Conservation (phyloP, 1,140 invertebrate species). For the Zaprionus gabonicus region DNA sequence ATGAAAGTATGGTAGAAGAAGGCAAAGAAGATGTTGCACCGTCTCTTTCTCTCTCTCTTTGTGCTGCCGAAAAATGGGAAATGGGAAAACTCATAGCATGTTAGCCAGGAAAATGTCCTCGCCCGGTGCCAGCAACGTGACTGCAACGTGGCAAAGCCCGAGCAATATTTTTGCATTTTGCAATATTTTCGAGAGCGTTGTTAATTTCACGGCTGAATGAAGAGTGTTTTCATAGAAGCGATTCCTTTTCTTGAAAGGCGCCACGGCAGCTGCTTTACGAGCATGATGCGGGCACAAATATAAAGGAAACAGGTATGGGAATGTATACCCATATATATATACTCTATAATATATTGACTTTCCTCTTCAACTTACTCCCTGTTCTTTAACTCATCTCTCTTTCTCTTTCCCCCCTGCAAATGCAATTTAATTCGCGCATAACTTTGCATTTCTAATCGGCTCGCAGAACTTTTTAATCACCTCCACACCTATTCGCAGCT, state of each 20-base stretch:
- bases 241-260: slow-evolving; percentile 47
- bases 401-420: slow-evolving; percentile 15
- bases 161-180: slow-evolving; percentile 78
- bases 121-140: slow-evolving; percentile 24
- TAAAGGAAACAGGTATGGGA: neutral
- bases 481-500: slow-evolving; percentile 57
- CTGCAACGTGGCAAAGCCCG: slow-evolving; percentile 30
- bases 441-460: slow-evolving; percentile 75
- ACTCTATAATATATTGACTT: too few species aligned
- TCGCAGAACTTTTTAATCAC: slow-evolving; percentile 72
- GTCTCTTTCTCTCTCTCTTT: slow-evolving; percentile 8
- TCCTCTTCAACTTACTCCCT: too few species aligned
- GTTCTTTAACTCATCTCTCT: neutral
- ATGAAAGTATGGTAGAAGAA: neutral
- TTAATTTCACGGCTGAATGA: slow-evolving; percentile 75
- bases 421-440: slow-evolving; percentile 67
- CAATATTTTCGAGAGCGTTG: slow-evolving; percentile 75
- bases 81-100: slow-evolving; percentile 9
- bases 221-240: slow-evolving; percentile 52
- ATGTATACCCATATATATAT: too few species aligned
- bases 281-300: slow-evolving; percentile 22
- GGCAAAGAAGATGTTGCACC: slow-evolving; percentile 46
- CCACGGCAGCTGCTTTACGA: slow-evolving; percentile 16
- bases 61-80: slow-evolving; percentile 1
- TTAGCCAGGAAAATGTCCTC: slow-evolving; percentile 42